Evolutionary conservation across 2,888 invertebrate genomes (phyloP).

Genomic region (Punctoribates punctum): DNA sequence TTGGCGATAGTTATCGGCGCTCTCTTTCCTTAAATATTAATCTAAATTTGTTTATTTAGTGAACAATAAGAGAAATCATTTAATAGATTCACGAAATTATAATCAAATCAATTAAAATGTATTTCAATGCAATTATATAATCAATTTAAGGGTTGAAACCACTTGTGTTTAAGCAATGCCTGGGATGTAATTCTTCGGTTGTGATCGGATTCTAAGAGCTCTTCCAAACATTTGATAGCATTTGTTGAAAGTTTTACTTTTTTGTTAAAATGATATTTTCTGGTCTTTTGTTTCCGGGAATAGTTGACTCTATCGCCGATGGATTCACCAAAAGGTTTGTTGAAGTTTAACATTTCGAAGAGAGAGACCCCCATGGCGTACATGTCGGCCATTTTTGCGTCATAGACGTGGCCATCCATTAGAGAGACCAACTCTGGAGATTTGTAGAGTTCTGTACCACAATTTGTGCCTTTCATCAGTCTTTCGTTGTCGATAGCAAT

Average conservation of each 20-base stretch:
- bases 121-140: no score
- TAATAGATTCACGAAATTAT: no score
- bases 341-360: conserved; percentile 42
- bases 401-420: conserved; percentile 4
- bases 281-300: neutral
- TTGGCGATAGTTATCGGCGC: no score
- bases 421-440: conserved; percentile 40
- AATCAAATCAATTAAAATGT: no score
- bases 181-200: no score
- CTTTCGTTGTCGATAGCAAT: conserved; percentile 29
- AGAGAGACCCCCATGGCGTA: conserved; percentile 44
- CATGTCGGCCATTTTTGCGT: conserved; percentile 42
- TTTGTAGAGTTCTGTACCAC: conserved; percentile 41
- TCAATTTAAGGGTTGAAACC: no score
- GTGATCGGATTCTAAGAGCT: no score
- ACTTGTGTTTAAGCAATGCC: no score
- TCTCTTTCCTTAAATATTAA: no score
- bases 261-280: neutral
- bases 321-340: conserved; percentile 39
- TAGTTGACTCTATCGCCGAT: neutral
- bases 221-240: no score
- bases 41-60: no score
- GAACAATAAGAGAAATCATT: no score
- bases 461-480: conserved; percentile 21
- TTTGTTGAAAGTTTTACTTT: neutral